These are phyloP conservation scores for Drosophila diplacantha DNA, from an alignment of 2,888 invertebrate species.

Conservation along the genomic window DNA sequence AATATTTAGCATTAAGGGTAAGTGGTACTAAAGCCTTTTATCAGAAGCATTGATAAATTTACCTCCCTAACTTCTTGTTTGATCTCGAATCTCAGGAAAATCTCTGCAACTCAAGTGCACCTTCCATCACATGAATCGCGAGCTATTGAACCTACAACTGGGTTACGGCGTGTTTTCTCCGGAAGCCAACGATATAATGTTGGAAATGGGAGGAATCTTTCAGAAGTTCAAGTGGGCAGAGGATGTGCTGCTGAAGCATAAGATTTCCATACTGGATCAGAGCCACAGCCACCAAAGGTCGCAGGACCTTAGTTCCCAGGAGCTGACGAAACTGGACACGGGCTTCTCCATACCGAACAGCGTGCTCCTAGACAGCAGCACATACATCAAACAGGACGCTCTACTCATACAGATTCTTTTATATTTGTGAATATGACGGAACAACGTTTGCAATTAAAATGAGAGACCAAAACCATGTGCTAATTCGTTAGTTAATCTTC, in stretches of 20 bases:
- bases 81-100: slow-evolving; percentile 52
- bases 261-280: slow-evolving; percentile 76
- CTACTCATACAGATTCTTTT: slow-evolving; percentile 80
- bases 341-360: slow-evolving; percentile 79
- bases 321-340: slow-evolving; percentile 73
- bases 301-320: slow-evolving; percentile 75
- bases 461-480: slow-evolving; percentile 51
- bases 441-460: slow-evolving; percentile 45
- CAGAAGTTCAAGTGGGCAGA: slow-evolving; percentile 70
- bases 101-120: slow-evolving; percentile 73
- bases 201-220: slow-evolving; percentile 75
- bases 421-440: slow-evolving; percentile 77
- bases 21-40: neutral
- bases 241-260: slow-evolving; percentile 71
- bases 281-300: slow-evolving; percentile 60
- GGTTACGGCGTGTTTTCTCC: slow-evolving; percentile 48
- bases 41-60: neutral
- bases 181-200: slow-evolving; percentile 65
- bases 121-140: slow-evolving; percentile 77
- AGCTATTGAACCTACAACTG: slow-evolving; percentile 74
- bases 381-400: slow-evolving; percentile 78
- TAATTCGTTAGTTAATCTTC: slow-evolving; percentile 39
- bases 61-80: neutral
- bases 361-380: slow-evolving; percentile 77
- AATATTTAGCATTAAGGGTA: slow-evolving; percentile 74